Conservation (phyloP, 2,113 vertebrate genomes). For the Xyrauchen texanus region DNA sequence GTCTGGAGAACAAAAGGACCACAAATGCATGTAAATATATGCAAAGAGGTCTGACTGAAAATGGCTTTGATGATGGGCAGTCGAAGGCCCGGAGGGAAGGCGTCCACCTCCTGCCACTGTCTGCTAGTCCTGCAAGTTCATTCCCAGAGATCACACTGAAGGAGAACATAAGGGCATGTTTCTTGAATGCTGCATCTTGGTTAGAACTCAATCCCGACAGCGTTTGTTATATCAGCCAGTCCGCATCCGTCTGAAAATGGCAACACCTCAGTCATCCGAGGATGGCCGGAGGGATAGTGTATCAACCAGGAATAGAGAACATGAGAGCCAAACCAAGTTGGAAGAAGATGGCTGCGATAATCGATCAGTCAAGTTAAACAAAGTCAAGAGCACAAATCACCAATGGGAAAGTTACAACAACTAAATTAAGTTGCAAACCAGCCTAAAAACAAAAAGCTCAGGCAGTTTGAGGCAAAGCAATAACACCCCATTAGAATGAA, state of each 20-base stretch:
- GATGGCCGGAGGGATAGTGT: background rate
- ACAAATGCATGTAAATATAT: constrained; percentile 51
- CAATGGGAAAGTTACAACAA: constrained; percentile 11
- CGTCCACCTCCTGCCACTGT: constrained; percentile 19
- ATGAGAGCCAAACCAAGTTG: constrained; percentile 4
- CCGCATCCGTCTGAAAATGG: constrained; percentile 33
- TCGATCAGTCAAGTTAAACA: too few species aligned
- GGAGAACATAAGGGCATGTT: constrained; percentile 16
- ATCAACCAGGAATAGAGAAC: constrained; percentile 22
- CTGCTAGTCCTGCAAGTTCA: background rate
- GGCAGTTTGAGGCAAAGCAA: too few species aligned
- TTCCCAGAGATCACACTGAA: background rate
- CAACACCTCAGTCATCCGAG: constrained; percentile 32
- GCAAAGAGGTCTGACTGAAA: constrained; percentile 38
- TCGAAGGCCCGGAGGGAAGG: constrained; percentile 4
- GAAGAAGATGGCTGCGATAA: background rate
- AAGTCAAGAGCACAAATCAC: background rate
- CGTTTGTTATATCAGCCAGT: constrained; percentile 1
- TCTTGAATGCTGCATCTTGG: background rate
- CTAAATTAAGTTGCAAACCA: constrained; percentile 16
- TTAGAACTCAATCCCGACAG: constrained; percentile 14
- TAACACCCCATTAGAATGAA: constrained; percentile 24
- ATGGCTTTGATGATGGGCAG: constrained; percentile 28
- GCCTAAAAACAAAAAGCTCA: background rate
- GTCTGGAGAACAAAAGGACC: constrained; percentile 29